These are phyloP conservation scores for Halotydeus destructor DNA, from an alignment of 1,140 invertebrate genomes.

Conservation along the genomic window DNA sequence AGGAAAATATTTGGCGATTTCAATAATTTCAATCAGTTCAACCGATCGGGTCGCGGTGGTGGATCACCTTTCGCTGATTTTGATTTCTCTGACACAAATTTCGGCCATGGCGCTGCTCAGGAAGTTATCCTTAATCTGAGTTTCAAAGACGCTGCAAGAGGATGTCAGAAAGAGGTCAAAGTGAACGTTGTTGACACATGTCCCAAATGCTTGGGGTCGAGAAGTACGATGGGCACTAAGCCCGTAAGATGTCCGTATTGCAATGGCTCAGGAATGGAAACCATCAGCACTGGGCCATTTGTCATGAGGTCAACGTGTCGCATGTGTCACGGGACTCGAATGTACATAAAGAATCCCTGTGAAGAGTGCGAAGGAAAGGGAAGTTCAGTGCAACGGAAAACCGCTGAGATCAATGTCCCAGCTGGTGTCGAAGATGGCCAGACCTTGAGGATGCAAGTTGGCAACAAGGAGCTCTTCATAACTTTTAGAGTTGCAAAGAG, in stretches of 20 bases:
- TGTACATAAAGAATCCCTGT: constrained; percentile 77
- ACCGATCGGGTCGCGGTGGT: not conserved
- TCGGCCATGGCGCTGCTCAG: constrained; percentile 72
- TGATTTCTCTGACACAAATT: constrained; percentile 62
- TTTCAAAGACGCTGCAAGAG: constrained; percentile 86
- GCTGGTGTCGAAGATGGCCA: constrained; percentile 91
- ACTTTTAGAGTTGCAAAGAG: constrained; percentile 72
- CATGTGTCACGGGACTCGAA: constrained; percentile 65
- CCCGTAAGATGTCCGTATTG: constrained; percentile 67
- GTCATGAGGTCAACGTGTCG: constrained; percentile 90
- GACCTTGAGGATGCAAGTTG: constrained; percentile 76
- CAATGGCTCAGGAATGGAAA: constrained; percentile 83
- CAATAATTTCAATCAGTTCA: not conserved
- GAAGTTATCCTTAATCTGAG: constrained; percentile 73
- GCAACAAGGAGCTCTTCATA: constrained; percentile 65
- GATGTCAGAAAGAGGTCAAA: constrained; percentile 77
- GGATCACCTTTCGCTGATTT: not conserved
- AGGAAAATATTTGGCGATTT: constrained; percentile 31
- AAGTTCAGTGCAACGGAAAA: constrained; percentile 64
- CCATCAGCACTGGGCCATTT: constrained; percentile 50
- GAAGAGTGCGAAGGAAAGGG: constrained; percentile 82
- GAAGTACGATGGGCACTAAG: constrained; percentile 69
- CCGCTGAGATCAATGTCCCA: constrained; percentile 81
- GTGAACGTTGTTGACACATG: constrained; percentile 85
- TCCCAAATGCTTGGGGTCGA: constrained; percentile 45